These are phyloP conservation scores for Physocephala rufipes DNA, from an alignment of 2,888 invertebrate genomes.

Conservation along the genomic window DNA sequence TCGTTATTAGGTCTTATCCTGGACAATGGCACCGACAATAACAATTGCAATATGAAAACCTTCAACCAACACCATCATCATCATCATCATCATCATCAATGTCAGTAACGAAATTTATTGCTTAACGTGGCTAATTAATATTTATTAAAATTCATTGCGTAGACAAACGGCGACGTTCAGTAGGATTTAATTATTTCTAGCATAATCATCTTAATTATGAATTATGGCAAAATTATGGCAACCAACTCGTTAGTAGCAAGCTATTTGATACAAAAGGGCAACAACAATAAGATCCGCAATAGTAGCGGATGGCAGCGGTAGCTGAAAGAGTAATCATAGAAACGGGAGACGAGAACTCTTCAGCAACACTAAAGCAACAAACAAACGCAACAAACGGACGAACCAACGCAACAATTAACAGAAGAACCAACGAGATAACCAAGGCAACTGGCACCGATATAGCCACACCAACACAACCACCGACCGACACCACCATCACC, in stretches of 20 bases:
- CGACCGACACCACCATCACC: not conserved
- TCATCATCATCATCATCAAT: not conserved
- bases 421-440: constrained; percentile 5
- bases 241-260: not conserved
- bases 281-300: not conserved
- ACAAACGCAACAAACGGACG: too few relatives aligned
- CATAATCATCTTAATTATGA: constrained; percentile 23
- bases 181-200: constrained; percentile 31
- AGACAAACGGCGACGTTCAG: constrained; percentile 21
- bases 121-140: constrained; percentile 31
- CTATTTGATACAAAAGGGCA: not conserved
- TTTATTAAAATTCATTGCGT: constrained; percentile 33
- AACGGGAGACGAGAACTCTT: too few relatives aligned
- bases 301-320: not conserved
- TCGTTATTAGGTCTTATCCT: too few relatives aligned
- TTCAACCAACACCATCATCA: not conserved
- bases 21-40: too few relatives aligned
- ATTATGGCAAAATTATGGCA: constrained; percentile 27
- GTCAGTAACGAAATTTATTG: not conserved
- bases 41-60: too few relatives aligned
- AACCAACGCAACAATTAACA: not conserved
- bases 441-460: not conserved
- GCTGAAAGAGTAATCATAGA: not conserved
- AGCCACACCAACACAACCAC: not conserved
- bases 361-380: too few relatives aligned